These are phyloP conservation scores for Ictalurus punctatus DNA, from an alignment of 2,113 vertebrate species.

Conservation along the genomic window DNA sequence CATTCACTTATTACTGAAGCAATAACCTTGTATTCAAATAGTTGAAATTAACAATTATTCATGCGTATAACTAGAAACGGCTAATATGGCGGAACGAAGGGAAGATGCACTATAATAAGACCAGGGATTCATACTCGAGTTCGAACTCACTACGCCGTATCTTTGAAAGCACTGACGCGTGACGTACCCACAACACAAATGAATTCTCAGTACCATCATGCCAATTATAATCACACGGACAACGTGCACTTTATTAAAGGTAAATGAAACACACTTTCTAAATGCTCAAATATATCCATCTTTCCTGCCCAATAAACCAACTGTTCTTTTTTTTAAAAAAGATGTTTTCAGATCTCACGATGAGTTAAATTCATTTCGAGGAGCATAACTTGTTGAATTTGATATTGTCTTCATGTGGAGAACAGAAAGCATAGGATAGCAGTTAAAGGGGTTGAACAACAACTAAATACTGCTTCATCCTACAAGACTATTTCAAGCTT, in stretches of 20 bases:
- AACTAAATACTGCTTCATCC: neutral
- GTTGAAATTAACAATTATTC: neutral
- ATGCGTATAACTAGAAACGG: neutral
- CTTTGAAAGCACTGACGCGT: conserved; percentile 3
- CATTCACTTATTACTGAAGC: conserved; percentile 30
- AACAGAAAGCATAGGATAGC: neutral
- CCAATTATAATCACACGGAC: neutral
- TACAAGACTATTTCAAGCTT: neutral
- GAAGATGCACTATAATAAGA: neutral
- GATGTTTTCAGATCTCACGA: neutral
- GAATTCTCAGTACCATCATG: neutral
- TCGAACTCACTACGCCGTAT: neutral
- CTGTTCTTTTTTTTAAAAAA: neutral
- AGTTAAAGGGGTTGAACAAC: neutral
- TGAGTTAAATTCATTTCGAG: neutral
- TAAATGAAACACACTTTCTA: neutral
- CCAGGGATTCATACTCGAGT: neutral
- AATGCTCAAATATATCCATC: neutral
- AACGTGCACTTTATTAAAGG: neutral
- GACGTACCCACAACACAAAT: conserved; percentile 18
- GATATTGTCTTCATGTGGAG: neutral
- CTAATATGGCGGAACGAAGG: neutral
- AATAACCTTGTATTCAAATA: neutral
- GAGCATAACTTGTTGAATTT: neutral
- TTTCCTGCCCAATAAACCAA: no score